These are phyloP conservation scores for Hestina assimilis DNA, from an alignment of 1,140 invertebrate genomes.

Conservation along the genomic window DNA sequence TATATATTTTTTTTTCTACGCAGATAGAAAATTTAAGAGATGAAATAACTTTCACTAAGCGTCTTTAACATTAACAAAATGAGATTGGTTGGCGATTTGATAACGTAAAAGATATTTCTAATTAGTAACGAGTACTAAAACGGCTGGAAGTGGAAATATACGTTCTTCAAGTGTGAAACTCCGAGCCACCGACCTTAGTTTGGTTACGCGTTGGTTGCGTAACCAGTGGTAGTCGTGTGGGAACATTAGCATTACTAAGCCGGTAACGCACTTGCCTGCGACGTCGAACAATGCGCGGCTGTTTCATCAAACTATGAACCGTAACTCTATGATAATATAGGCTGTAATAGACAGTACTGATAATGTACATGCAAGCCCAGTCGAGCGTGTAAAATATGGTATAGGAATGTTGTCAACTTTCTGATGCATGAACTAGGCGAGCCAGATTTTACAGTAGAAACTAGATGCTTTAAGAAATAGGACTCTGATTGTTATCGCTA, in stretches of 20 bases:
- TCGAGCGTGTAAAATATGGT: slow-evolving; percentile 15
- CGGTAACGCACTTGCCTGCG: slow-evolving; percentile 33
- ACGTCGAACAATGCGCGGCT: slow-evolving; percentile 21
- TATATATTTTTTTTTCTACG: too few species aligned
- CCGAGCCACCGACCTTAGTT: slow-evolving; percentile 29
- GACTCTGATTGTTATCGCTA: not conserved
- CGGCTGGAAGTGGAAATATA: slow-evolving; percentile 10
- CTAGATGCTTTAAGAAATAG: not conserved
- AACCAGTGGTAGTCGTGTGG: slow-evolving; percentile 30
- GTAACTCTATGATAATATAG: not conserved
- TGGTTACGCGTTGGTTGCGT: slow-evolving; percentile 24
- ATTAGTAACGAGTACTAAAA: not conserved
- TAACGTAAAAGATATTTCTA: not conserved
- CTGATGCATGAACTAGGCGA: slow-evolving; percentile 13
- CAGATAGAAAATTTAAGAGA: too few species aligned
- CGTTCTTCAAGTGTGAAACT: slow-evolving; percentile 30
- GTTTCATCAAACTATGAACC: slow-evolving; percentile 12
- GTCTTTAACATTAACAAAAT: not conserved
- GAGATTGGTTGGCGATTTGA: not conserved
- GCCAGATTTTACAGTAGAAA: slow-evolving; percentile 1
- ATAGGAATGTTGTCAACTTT: slow-evolving; percentile 21
- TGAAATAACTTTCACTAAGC: slow-evolving; percentile 7
- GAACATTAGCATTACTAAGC: slow-evolving; percentile 39
- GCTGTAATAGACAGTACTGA: not conserved
- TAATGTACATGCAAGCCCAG: slow-evolving; percentile 1